Percentiles rank a stretch among this genome's conserved stretches.
Conservation (phyloP, 2,888 invertebrate genomes). For the Ectemnius continuus region DNA sequence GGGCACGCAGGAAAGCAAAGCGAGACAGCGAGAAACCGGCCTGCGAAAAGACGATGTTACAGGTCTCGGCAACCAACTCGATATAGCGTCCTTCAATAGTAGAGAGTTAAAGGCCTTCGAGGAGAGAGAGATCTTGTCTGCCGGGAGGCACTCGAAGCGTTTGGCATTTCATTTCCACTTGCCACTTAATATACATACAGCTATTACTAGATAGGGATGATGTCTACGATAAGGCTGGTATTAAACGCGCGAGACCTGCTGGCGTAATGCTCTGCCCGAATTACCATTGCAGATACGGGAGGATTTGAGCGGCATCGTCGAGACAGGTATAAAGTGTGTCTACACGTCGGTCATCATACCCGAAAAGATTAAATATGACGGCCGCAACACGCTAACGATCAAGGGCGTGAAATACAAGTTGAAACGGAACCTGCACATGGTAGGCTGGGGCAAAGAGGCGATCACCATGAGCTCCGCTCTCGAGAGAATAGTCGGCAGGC, state of each 20-base stretch:
- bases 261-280: background rate
- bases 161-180: background rate
- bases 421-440: slow-evolving; percentile 71
- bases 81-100: background rate
- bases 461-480: slow-evolving; percentile 80
- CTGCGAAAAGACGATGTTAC: slow-evolving; percentile 47
- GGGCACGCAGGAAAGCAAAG: slow-evolving; percentile 29
- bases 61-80: slow-evolving; percentile 36
- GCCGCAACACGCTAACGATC: slow-evolving; percentile 56
- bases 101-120: background rate
- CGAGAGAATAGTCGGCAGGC: slow-evolving; percentile 78
- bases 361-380: slow-evolving; percentile 64
- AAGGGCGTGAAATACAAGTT: slow-evolving; percentile 59
- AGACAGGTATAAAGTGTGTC: slow-evolving; percentile 61
- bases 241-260: background rate
- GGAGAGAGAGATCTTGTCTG: background rate
- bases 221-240: slow-evolving; percentile 1
- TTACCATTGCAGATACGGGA: slow-evolving; percentile 57
- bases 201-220: background rate
- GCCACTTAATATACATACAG: too few relatives aligned
- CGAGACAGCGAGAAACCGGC: slow-evolving; percentile 38
- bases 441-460: slow-evolving; percentile 82
- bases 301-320: slow-evolving; percentile 60
- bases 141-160: background rate
- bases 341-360: slow-evolving; percentile 59